Evolutionary conservation across 2,113 vertebrate genomes (phyloP).

Genomic region (Ophthalmolycus amberensis): DNA sequence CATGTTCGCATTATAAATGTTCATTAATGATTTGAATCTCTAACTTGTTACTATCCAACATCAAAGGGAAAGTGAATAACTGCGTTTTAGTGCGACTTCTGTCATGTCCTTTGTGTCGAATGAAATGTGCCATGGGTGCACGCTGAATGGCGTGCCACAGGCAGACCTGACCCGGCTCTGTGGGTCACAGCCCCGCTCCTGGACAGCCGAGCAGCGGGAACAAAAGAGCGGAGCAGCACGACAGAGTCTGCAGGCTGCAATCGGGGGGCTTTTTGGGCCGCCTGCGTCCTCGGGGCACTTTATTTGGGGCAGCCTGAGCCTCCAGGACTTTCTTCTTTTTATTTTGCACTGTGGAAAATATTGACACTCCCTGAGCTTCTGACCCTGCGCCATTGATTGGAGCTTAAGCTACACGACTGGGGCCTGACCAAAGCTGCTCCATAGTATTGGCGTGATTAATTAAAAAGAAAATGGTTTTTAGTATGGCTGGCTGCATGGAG

Average conservation of each 20-base stretch:
- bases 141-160: slow-evolving; percentile 10
- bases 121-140: background rate
- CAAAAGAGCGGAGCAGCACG: slow-evolving; percentile 56
- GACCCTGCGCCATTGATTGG: slow-evolving; percentile 84
- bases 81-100: background rate
- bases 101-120: slow-evolving; percentile 8
- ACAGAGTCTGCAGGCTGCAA: slow-evolving; percentile 45
- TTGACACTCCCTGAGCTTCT: slow-evolving; percentile 74
- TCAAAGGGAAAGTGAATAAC: background rate
- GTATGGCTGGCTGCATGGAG: slow-evolving; percentile 80
- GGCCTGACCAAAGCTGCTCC: slow-evolving; percentile 69
- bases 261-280: slow-evolving; percentile 80
- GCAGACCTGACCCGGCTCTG: slow-evolving; percentile 19
- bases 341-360: slow-evolving; percentile 84
- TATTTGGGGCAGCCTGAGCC: slow-evolving; percentile 78
- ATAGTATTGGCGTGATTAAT: slow-evolving; percentile 89
- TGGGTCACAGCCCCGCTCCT: slow-evolving; percentile 43
- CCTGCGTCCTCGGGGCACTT: slow-evolving; percentile 62
- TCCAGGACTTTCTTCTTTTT: slow-evolving; percentile 63
- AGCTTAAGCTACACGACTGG: slow-evolving; percentile 82
- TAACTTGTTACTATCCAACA: background rate
- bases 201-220: slow-evolving; percentile 47
- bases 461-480: slow-evolving; percentile 91
- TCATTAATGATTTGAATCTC: background rate
- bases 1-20: background rate